Base-by-base conservation (phyloP, 2,888 invertebrate species). In the Gandaritis pyraliata region DNA sequence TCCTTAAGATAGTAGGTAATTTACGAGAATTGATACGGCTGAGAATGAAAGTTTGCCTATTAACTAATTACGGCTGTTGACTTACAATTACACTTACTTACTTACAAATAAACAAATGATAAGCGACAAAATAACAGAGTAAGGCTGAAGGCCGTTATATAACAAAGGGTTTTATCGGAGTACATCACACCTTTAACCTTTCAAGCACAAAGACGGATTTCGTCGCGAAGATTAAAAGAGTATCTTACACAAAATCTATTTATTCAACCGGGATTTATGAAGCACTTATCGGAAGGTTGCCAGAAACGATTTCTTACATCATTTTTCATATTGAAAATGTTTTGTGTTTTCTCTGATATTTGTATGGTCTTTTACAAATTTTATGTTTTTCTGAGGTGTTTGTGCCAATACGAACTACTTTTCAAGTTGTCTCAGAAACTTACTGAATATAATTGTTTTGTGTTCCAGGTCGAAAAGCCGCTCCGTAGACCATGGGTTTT, bases 401-500 rank as follows among this genome's bases (percentile, higher is more conserved):
- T 12, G 12, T 30, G 11, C 16, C 49, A 49, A 49, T 41, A 13
- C 6, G 39, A 13, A 16, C n/a, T 13, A 1, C n/a, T 7, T 49
- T 49, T 29, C 29, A 29, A 36, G 23, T 39, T 53, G 33, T 2
- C 48, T 47, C 8, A 43, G 39, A 50, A 39, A 33, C n/a, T 36
- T 58, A 45, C 15, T 48, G 48, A n/a, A 52, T 57, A 16, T 16
- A 33, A 51, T 59, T 55, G 6, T 69, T 66, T 57, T 70, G 55
- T 73, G 61, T 94, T 94, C 70, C 94, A 97, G 97, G 96, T 97
- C 96, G 87, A 97, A 97, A 91, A 97, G 97, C 87, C 95, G 96
- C 77, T 97, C 97, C 78, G 97, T 97, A 78, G 97, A 97, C 93
- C 97, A 97, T 94, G 97, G 97, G 80, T 95, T 97, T 82, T 94